These are phyloP conservation scores for Bufo gargarizans DNA, from an alignment of 2,113 vertebrate genomes.

Conservation along the genomic window DNA sequence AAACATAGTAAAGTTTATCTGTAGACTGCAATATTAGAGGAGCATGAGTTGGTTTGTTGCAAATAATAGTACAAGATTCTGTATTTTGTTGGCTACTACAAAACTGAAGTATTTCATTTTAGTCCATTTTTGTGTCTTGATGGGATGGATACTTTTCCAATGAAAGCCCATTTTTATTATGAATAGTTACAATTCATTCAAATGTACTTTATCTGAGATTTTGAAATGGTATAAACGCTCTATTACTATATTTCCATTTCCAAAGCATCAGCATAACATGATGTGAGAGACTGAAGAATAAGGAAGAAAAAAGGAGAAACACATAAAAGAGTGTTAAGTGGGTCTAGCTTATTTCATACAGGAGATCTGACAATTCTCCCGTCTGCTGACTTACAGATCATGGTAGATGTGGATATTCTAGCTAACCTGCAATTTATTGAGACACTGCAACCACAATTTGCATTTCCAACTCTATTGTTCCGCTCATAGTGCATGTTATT, in stretches of 20 bases:
- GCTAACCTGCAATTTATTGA: slow-evolving; percentile 43
- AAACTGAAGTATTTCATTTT: neutral
- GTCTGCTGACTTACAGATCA: slow-evolving; percentile 49
- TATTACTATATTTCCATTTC: slow-evolving; percentile 43
- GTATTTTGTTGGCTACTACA: neutral
- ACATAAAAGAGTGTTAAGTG: slow-evolving; percentile 53
- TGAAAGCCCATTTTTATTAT: slow-evolving; percentile 16
- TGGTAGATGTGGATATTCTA: slow-evolving; percentile 42
- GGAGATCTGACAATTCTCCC: slow-evolving; percentile 48
- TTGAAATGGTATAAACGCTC: slow-evolving; percentile 17
- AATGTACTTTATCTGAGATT: neutral
- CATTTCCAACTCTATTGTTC: slow-evolving; percentile 28
- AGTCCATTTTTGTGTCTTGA: neutral
- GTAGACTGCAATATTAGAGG: neutral
- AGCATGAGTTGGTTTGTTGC: neutral
- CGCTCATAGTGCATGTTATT: slow-evolving; percentile 11
- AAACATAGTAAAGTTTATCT: neutral
- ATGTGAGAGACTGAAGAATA: slow-evolving; percentile 43
- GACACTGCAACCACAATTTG: slow-evolving; percentile 28
- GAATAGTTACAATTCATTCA: slow-evolving; percentile 12
- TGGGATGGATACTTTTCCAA: neutral
- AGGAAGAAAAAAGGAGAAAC: slow-evolving; percentile 14
- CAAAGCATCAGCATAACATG: slow-evolving; percentile 40
- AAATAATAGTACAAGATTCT: neutral
- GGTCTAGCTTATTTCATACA: slow-evolving; percentile 49